Evolutionary conservation across 2,888 invertebrate genomes (phyloP), one percentile per base, ranked within the genome.

Genomic region (Argyresthia goedartella): DNA sequence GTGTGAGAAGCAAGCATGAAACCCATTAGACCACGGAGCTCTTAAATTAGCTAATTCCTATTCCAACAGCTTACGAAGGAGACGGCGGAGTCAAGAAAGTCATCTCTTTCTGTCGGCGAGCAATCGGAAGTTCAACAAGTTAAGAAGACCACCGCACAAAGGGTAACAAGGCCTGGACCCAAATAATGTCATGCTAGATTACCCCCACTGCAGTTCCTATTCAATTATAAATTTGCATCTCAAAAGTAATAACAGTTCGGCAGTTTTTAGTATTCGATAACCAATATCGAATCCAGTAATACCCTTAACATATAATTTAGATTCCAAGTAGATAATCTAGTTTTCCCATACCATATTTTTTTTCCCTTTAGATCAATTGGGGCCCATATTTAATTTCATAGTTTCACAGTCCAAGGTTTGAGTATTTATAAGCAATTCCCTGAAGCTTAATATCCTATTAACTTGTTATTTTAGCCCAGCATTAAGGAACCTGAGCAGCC

Each of bases 21-120:
- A n/a, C n/a, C n/a, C n/a, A n/a, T n/a, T n/a, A n/a, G n/a, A n/a
- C n/a, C n/a, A n/a, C n/a, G n/a, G n/a, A n/a, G n/a, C n/a, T n/a
- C 25, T 16, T 33, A 47, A 33, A 1, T n/a, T 47, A 33, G 50
- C 49, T 43, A 4, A 25, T 4, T 25, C 3, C 25, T 25, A 6
- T 25, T 25, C 25, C 25, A 34, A 15, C 58, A 85, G 85, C 60
- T 85, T 41, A 85, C 85, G 54, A 82, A 85, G 53, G 86, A 87
- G 65, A 72, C 82, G 56, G 71, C 86, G 33, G 87, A 87, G 59
- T 85, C 82, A 62, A 81, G 87, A 65, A 86, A 87, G 52, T 85
- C 87, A 6, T 87, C 87, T 0, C 62, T 87, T 56, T 64, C 77
- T 52, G 67, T 78, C 25, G 73, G 79, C 46, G 84, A 87, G 62